Evolutionary conservation across 2,797 vertebrate genomes (phyloP).

Genomic region (Brachymystax lenok): DNA sequence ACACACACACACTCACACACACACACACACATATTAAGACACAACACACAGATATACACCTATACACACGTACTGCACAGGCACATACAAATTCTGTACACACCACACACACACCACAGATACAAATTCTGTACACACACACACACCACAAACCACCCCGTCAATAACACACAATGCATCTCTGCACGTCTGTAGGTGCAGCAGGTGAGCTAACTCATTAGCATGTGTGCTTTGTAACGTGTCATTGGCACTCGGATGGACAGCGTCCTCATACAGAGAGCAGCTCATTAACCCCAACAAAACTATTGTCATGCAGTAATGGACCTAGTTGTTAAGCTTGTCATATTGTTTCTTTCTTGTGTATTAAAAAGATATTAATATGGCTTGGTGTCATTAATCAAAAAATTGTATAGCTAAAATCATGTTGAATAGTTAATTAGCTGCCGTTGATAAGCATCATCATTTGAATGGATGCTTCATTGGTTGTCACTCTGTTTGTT

Average conservation of each 20-base stretch:
- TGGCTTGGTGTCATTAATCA: constrained; percentile 70
- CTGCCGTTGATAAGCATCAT: too few relatives aligned
- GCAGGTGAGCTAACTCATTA: constrained; percentile 69
- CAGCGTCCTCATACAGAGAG: constrained; percentile 46
- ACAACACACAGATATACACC: background rate
- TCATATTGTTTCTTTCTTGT: constrained; percentile 66
- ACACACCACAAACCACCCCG: too few relatives aligned
- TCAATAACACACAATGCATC: background rate
- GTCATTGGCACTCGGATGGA: constrained; percentile 62
- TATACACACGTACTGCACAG: background rate
- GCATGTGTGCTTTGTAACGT: constrained; percentile 64
- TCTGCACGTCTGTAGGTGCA: background rate
- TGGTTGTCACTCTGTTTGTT: too few relatives aligned
- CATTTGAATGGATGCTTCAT: too few relatives aligned
- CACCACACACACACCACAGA: background rate
- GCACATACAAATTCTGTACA: background rate
- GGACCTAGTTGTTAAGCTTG: constrained; percentile 76
- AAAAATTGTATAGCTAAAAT: background rate
- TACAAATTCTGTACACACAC: background rate
- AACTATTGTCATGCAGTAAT: constrained; percentile 70
- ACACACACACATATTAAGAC: background rate
- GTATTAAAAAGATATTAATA: constrained; percentile 34
- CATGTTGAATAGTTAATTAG: background rate
- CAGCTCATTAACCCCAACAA: constrained; percentile 73
- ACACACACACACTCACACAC: constrained; percentile 10